These are phyloP conservation scores for Gonioctena quinquepunctata DNA, from an alignment of 1,140 invertebrate species.

Conservation along the genomic window DNA sequence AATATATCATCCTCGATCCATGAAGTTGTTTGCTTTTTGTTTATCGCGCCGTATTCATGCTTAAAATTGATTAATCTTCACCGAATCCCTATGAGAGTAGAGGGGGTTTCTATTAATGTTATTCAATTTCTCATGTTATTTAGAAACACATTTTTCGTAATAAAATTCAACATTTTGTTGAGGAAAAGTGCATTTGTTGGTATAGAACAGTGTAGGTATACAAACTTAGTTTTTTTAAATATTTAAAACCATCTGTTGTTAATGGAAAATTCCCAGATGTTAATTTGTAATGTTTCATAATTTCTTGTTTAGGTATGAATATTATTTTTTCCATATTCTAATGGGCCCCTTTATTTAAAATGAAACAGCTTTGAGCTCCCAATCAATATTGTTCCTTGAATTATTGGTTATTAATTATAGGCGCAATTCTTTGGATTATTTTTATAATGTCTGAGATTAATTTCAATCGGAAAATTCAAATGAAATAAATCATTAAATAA, in stretches of 20 bases:
- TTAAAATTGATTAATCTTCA: constrained; percentile 44
- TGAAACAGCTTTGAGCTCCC: no score
- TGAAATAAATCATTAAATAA: no score
- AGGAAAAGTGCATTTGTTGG: not conserved
- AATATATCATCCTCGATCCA: constrained; percentile 12
- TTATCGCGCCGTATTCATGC: constrained; percentile 41
- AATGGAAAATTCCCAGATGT: constrained; percentile 31
- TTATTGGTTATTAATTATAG: no score
- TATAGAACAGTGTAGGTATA: not conserved
- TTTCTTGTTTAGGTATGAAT: not conserved
- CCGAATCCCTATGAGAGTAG: constrained; percentile 18
- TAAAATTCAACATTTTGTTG: not conserved
- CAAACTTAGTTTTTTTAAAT: not conserved
- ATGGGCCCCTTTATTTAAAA: no score
- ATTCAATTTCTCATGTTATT: constrained; percentile 7
- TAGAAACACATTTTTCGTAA: not conserved
- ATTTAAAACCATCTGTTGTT: not conserved
- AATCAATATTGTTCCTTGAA: no score
- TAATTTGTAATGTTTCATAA: constrained; percentile 6
- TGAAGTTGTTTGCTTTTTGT: constrained; percentile 39
- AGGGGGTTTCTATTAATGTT: constrained; percentile 19
- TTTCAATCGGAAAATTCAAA: no score
- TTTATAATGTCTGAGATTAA: no score
- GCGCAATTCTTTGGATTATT: no score
- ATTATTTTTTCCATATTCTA: no score